Conservation (phyloP, 1,140 invertebrate genomes). For the Zaprionus ornatus region DNA sequence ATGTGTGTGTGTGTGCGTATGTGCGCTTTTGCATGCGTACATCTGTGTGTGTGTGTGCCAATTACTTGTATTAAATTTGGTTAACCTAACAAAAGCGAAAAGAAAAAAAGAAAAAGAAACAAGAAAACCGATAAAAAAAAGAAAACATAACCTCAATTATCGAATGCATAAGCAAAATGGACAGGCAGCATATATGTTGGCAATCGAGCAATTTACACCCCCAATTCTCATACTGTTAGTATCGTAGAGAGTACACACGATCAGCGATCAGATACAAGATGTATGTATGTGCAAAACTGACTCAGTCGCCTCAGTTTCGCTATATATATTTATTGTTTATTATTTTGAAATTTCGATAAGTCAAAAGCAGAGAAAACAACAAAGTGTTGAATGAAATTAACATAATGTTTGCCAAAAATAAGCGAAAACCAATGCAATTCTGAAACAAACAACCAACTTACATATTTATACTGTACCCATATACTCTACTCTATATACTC, state of each 20-base stretch:
- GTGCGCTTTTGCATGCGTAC: conserved; percentile 33
- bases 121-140: conserved; percentile 26
- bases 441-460: conserved; percentile 13
- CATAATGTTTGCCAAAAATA: conserved; percentile 31
- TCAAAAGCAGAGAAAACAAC: conserved; percentile 33
- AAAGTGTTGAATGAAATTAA: conserved; percentile 36
- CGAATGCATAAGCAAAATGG: conserved; percentile 40
- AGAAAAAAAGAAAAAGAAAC: conserved; percentile 58
- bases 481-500: conserved; percentile 21
- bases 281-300: conserved; percentile 1
- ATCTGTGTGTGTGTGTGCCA: conserved; percentile 54
- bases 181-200: conserved; percentile 84
- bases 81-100: conserved; percentile 53
- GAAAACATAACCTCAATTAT: conserved; percentile 46
- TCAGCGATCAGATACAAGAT: conserved; percentile 29
- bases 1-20: conserved; percentile 15
- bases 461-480: conserved; percentile 10
- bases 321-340: conserved; percentile 27
- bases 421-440: conserved; percentile 9
- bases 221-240: conserved; percentile 28
- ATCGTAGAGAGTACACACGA: conserved; percentile 47
- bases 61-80: conserved; percentile 82
- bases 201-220: conserved; percentile 83
- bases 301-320: conserved; percentile 16
- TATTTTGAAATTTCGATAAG: conserved; percentile 56